These are phyloP conservation scores for Nanorana parkeri DNA, from an alignment of 2,113 vertebrate genomes.

Conservation along the genomic window DNA sequence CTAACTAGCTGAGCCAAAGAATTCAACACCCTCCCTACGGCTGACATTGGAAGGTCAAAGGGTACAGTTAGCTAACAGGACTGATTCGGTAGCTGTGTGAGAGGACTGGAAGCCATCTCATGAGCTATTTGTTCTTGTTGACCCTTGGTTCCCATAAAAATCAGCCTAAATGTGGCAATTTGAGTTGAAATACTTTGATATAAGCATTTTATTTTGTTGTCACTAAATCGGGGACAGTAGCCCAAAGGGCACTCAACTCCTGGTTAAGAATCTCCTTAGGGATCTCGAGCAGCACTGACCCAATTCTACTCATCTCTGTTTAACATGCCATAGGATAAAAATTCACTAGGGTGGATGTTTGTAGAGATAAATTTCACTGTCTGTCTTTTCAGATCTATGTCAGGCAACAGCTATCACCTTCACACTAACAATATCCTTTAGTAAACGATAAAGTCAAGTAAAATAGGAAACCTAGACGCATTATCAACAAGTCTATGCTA, in stretches of 20 bases:
- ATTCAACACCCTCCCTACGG: conserved; percentile 47
- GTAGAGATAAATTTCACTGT: conserved; percentile 77
- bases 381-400: conserved; percentile 67
- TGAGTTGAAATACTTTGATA: conserved; percentile 54
- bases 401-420: conserved; percentile 72
- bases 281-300: conserved; percentile 41
- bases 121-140: conserved; percentile 56
- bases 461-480: conserved; percentile 77
- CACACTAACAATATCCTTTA: conserved; percentile 77
- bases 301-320: conserved; percentile 50
- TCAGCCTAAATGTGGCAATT: conserved; percentile 57
- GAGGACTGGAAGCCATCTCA: conserved; percentile 52
- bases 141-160: conserved; percentile 56
- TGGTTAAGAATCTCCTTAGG: conserved; percentile 49
- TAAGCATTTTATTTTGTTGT: conserved; percentile 55
- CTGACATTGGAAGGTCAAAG: conserved; percentile 58
- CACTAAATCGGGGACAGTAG: conserved; percentile 55
- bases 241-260: conserved; percentile 50
- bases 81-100: conserved; percentile 36
- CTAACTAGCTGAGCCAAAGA: conserved; percentile 45
- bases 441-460: conserved; percentile 80
- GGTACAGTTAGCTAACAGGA: conserved; percentile 55
- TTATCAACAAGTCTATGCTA: conserved; percentile 79
- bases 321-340: conserved; percentile 64
- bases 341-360: conserved; percentile 72